Conservation (phyloP, 2,888 invertebrate species). For the Agrotis puta region DNA sequence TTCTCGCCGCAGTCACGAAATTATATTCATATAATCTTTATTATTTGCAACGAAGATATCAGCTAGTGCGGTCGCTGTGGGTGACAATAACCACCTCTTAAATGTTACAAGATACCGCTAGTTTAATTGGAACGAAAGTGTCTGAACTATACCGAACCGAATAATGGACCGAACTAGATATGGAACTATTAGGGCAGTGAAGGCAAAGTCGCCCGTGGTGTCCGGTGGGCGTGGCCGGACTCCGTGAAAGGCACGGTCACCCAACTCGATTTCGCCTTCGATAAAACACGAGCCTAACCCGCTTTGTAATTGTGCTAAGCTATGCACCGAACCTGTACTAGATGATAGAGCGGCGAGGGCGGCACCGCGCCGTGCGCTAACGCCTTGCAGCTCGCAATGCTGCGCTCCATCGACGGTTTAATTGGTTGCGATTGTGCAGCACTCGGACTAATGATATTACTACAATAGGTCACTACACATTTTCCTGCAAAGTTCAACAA, state of each 20-base stretch:
- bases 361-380: constrained; percentile 57
- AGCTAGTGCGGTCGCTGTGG: constrained; percentile 54
- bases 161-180: constrained; percentile 69
- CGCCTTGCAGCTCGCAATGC: constrained; percentile 68
- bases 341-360: constrained; percentile 62
- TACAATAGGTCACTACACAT: constrained; percentile 73
- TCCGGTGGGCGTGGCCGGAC: constrained; percentile 79
- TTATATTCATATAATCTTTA: constrained; percentile 62
- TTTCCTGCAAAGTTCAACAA: constrained; percentile 28
- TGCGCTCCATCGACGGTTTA: constrained; percentile 75
- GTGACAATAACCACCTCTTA: constrained; percentile 51
- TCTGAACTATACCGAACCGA: constrained; percentile 64
- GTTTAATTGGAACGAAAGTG: constrained; percentile 70
- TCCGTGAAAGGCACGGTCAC: constrained; percentile 85
- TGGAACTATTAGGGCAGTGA: constrained; percentile 74
- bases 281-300: constrained; percentile 76
- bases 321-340: constrained; percentile 75
- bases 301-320: constrained; percentile 74
- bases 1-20: constrained; percentile 75
- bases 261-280: constrained; percentile 82
- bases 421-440: constrained; percentile 78
- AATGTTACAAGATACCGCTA: constrained; percentile 60
- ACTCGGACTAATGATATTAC: constrained; percentile 69
- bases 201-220: constrained; percentile 73
- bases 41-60: constrained; percentile 58